These are phyloP conservation scores for Parus major DNA, from an alignment of 2,113 vertebrate species.

Conservation along the genomic window DNA sequence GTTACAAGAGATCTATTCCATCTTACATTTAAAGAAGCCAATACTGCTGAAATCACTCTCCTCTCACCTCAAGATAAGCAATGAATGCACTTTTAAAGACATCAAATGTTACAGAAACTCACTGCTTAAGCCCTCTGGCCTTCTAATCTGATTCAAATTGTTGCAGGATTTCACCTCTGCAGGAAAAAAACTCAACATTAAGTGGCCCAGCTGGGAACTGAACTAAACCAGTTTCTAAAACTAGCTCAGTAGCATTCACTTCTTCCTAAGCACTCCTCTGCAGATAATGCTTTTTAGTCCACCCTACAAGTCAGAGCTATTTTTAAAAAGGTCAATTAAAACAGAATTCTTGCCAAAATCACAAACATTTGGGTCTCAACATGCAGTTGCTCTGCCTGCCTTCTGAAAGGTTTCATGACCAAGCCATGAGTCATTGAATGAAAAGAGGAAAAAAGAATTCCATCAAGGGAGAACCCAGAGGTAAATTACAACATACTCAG, in stretches of 20 bases:
- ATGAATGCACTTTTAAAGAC: neutral
- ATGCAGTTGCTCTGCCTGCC: neutral
- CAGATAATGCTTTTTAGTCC: neutral
- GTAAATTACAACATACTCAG: neutral
- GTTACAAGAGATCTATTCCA: neutral
- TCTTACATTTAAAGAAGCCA: neutral
- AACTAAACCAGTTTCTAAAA: slow-evolving; percentile 53
- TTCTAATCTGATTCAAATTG: neutral
- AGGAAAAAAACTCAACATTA: neutral
- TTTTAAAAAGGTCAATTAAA: slow-evolving; percentile 4
- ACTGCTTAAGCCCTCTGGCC: neutral
- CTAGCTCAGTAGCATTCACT: slow-evolving; percentile 32
- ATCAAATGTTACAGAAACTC: neutral
- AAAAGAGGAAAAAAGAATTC: neutral
- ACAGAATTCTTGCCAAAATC: neutral
- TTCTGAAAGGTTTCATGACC: neutral
- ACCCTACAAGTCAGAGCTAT: neutral
- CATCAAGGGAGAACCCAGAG: neutral
- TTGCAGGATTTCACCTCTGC: neutral
- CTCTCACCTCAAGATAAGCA: neutral
- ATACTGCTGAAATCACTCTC: neutral
- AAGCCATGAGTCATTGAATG: neutral
- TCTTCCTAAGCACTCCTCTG: neutral
- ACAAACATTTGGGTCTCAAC: neutral
- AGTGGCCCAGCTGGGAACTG: neutral